Evolutionary conservation across 2,888 invertebrate species (phyloP).

Genomic region (Lasioglossum morio): DNA sequence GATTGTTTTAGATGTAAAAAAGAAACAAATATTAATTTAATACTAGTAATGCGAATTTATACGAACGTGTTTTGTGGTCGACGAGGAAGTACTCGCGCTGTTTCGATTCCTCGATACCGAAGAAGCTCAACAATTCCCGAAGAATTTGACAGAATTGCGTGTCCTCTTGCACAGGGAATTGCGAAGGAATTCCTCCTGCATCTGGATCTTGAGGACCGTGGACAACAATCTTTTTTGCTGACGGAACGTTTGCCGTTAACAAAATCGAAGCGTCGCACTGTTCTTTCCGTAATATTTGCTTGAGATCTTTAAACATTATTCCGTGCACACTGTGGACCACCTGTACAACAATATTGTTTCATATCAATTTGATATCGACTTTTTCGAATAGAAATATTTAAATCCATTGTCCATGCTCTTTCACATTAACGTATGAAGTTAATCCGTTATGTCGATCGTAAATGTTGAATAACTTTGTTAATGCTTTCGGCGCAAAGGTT

Average conservation of each 20-base stretch:
- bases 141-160: conserved; percentile 97
- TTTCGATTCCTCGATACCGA: conserved; percentile 96
- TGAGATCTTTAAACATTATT: conserved; percentile 99
- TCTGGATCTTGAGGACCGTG: conserved; percentile 96
- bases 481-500: too few species aligned
- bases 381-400: too few species aligned
- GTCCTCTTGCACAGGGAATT: conserved; percentile 99
- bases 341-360: conserved; percentile 84
- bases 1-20: background rate
- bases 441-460: too few species aligned
- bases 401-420: too few species aligned
- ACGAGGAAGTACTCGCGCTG: conserved; percentile 97
- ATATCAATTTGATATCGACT: too few species aligned
- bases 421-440: too few species aligned
- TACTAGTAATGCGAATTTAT: background rate
- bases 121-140: conserved; percentile 98
- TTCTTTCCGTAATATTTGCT: conserved; percentile 98
- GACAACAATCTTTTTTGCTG: conserved; percentile 99
- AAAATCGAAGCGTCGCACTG: conserved; percentile 99
- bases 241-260: conserved; percentile 99
- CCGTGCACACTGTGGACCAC: conserved; percentile 99
- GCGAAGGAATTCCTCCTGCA: conserved; percentile 98
- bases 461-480: too few species aligned
- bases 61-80: conserved; percentile 97
- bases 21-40: background rate